phyloP scores from a whole-genome alignment of 2,888 invertebrate genomes.

The Cheilosia urbana region DNA sequence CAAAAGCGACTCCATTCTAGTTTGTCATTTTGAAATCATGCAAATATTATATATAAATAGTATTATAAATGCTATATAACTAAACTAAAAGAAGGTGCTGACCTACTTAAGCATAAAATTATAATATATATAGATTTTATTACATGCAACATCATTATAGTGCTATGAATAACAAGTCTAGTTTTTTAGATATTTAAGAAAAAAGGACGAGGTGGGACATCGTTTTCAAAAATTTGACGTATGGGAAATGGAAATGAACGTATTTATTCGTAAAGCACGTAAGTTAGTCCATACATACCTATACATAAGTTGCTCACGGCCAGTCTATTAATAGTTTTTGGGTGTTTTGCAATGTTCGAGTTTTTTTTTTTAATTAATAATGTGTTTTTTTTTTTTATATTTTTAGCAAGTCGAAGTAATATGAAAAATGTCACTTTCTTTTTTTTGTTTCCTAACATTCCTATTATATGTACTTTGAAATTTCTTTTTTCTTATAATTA shows the following conservation, averaged over 20 bases:
- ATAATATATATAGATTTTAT: no score
- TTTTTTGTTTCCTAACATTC: neutral
- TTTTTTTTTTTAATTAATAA: conserved; percentile 49
- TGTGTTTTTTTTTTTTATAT: conserved; percentile 51
- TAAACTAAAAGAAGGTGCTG: no score
- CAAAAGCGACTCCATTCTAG: no score
- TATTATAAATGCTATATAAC: no score
- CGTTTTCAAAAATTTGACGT: neutral
- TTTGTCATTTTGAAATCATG: no score
- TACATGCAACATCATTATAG: no score
- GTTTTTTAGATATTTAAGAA: neutral
- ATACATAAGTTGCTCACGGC: conserved; percentile 29
- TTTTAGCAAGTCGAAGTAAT: conserved; percentile 26
- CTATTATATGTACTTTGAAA: neutral
- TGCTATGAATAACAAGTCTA: no score
- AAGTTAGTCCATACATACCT: neutral
- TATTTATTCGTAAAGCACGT: neutral
- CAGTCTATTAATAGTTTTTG: conserved; percentile 52
- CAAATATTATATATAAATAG: no score
- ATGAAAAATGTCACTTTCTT: neutral
- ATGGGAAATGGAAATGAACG: neutral
- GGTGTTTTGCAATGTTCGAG: conserved; percentile 39
- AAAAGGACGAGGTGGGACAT: neutral
- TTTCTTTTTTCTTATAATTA: neutral
- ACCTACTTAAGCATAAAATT: no score